Conservation (phyloP, 2,113 vertebrate genomes). For the Rhea americana region DNA sequence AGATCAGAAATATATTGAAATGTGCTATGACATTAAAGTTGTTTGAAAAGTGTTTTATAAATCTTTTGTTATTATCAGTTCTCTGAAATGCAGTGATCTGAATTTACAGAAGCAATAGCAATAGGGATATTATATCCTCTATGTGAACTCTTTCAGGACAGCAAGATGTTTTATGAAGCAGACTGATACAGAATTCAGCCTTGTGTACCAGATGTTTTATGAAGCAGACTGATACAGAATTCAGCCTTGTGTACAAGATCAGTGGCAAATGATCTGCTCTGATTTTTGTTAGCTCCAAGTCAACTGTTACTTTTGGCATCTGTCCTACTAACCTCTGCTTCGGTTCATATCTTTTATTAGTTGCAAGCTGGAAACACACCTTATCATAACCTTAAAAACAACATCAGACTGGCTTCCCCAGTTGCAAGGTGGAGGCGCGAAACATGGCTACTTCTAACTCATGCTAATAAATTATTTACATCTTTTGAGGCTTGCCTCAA, state of each 20-base stretch:
- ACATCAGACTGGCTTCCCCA: not conserved
- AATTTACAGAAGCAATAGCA: not conserved
- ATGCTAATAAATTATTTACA: slow-evolving; percentile 13
- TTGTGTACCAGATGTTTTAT: not conserved
- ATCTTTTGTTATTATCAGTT: not conserved
- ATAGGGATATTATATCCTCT: not conserved
- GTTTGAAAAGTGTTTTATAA: not conserved
- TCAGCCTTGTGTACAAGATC: not conserved
- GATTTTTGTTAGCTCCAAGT: slow-evolving; percentile 7
- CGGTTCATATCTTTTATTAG: not conserved
- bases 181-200: too few species aligned
- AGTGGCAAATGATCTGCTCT: not conserved
- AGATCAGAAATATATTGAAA: not conserved
- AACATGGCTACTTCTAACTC: not conserved
- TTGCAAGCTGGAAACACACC: not conserved
- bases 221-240: not conserved
- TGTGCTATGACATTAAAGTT: not conserved
- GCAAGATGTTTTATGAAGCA: not conserved
- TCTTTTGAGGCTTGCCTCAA: not conserved
- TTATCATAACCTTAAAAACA: slow-evolving; percentile 11
- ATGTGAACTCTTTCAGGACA: not conserved
- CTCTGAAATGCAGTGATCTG: not conserved
- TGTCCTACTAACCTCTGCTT: not conserved
- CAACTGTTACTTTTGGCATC: not conserved
- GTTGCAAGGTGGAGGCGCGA: not conserved